Conservation (phyloP, 1,140 invertebrate genomes). For the Oncopodura yosiiana region DNA sequence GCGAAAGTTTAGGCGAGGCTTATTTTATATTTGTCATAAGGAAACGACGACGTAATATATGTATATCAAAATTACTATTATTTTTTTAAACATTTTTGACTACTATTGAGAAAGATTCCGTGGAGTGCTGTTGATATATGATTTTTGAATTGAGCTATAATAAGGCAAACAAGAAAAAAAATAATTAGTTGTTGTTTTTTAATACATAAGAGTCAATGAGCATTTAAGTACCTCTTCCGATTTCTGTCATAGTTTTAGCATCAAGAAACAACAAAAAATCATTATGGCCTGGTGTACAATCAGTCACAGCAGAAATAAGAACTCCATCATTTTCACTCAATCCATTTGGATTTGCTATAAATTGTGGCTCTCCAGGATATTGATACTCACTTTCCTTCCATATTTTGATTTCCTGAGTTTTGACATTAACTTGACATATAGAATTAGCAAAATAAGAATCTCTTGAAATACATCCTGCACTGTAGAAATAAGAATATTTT, state of each 20-base stretch:
- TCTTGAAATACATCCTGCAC: constrained; percentile 37
- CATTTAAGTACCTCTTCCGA: too few species aligned
- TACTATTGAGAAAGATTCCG: constrained; percentile 36
- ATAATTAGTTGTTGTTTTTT: constrained; percentile 37
- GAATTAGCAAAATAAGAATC: constrained; percentile 35
- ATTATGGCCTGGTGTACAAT: constrained; percentile 30
- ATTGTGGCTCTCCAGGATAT: constrained; percentile 38
- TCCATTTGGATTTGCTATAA: constrained; percentile 35
- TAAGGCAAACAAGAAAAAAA: constrained; percentile 42
- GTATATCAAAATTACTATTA: too few species aligned
- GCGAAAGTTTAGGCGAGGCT: too few species aligned
- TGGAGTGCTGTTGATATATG: constrained; percentile 41
- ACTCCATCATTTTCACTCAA: constrained; percentile 38
- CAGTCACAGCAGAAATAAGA: constrained; percentile 31
- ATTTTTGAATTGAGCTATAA: constrained; percentile 38
- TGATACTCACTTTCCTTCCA: constrained; percentile 36
- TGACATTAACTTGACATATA: constrained; percentile 37
- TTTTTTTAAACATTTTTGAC: too few species aligned
- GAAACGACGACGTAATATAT: too few species aligned
- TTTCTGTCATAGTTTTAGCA: constrained; percentile 39
- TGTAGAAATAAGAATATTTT: constrained; percentile 41
- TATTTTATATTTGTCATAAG: too few species aligned
- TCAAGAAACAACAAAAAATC: constrained; percentile 41
- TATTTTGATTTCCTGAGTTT: constrained; percentile 34
- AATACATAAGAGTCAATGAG: too few species aligned